Evolutionary conservation across 2,113 vertebrate genomes (phyloP).

Genomic region (Tetraodon nigroviridis): DNA sequence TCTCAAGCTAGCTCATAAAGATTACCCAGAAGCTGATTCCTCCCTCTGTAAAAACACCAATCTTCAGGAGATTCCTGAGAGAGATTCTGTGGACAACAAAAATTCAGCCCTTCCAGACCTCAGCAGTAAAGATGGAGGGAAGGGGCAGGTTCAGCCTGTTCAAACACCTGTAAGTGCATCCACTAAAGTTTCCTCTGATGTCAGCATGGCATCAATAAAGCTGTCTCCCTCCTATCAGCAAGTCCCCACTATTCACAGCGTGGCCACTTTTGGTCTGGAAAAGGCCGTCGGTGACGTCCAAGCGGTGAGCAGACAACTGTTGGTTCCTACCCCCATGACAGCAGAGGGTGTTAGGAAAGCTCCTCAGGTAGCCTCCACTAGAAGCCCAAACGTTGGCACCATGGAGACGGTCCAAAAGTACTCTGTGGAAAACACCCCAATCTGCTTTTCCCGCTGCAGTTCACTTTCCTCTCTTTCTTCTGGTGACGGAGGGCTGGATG

Average conservation of each 20-base stretch:
- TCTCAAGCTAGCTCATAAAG: constrained; percentile 76
- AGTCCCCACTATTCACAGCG: constrained; percentile 79
- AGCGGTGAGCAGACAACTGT: constrained; percentile 80
- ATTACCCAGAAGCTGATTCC: constrained; percentile 54
- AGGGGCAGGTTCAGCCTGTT: constrained; percentile 61
- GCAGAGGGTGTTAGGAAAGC: constrained; percentile 74
- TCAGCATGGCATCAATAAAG: constrained; percentile 86
- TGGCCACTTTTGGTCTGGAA: constrained; percentile 66
- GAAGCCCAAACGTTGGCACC: constrained; percentile 57
- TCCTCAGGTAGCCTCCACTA: constrained; percentile 73
- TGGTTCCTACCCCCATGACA: constrained; percentile 73
- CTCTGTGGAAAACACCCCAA: constrained; percentile 84
- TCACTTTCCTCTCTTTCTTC: constrained; percentile 95
- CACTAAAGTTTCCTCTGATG: constrained; percentile 70
- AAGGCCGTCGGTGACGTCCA: constrained; percentile 70
- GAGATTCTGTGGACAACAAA: constrained; percentile 70
- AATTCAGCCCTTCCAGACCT: constrained; percentile 48
- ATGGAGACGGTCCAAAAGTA: constrained; percentile 88
- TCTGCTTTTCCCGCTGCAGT: constrained; percentile 92
- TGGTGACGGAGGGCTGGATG: constrained; percentile 80
- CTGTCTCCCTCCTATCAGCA: constrained; percentile 92
- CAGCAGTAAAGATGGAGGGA: constrained; percentile 63
- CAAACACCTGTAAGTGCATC: constrained; percentile 71
- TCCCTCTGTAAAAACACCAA: constrained; percentile 29
- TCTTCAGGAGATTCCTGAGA: constrained; percentile 71